These are phyloP conservation scores for Agapornis roseicollis DNA, from an alignment of 2,113 vertebrate genomes.

Conservation along the genomic window DNA sequence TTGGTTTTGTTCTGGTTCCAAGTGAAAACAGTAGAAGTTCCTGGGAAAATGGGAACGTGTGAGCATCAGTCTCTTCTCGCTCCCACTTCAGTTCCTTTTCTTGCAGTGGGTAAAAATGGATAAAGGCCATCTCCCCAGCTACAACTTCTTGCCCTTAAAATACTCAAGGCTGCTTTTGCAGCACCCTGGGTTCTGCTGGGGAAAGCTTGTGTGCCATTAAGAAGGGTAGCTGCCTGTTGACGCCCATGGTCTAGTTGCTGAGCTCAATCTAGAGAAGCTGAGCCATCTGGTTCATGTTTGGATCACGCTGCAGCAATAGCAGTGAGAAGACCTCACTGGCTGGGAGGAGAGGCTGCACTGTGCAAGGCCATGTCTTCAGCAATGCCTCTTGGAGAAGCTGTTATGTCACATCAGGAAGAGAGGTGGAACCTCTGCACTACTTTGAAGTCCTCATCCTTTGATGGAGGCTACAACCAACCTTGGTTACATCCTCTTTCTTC, in stretches of 20 bases:
- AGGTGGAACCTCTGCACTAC: not conserved
- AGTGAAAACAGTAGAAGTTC: not conserved
- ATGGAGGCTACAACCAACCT: not conserved
- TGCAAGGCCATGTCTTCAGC: not conserved
- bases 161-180: no score
- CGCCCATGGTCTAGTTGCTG: not conserved
- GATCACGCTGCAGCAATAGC: not conserved
- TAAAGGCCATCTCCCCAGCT: not conserved
- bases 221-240: not conserved
- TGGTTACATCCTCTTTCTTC: not conserved
- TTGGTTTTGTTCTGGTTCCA: constrained; percentile 28
- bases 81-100: not conserved
- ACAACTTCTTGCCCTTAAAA: not conserved
- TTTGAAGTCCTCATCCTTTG: not conserved
- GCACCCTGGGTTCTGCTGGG: not conserved
- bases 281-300: not conserved
- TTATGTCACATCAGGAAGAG: not conserved
- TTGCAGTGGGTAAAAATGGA: not conserved
- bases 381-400: not conserved
- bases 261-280: not conserved
- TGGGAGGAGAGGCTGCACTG: not conserved
- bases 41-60: not conserved
- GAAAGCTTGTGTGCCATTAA: fast-evolving
- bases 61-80: not conserved
- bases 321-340: not conserved